phyloP scores from a whole-genome alignment of 2,797 vertebrate genomes.

The Centroberyx gerrardi region DNA sequence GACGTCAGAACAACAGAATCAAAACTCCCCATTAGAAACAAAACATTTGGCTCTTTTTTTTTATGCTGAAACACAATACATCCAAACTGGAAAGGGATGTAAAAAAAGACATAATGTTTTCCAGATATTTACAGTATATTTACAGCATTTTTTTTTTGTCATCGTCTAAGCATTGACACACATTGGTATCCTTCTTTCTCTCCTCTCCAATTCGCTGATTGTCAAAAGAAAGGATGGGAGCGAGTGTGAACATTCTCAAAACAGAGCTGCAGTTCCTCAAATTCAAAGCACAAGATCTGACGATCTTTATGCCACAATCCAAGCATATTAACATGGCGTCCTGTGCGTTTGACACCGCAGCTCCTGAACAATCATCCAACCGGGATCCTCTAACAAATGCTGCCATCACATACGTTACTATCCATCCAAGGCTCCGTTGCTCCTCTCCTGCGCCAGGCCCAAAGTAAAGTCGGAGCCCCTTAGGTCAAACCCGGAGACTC shows the following conservation, averaged over 20 bases:
- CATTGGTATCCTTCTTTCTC: constrained; percentile 80
- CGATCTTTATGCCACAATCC: constrained; percentile 58
- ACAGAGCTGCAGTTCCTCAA: constrained; percentile 67
- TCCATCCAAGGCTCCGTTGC: constrained; percentile 76
- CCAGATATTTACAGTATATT: constrained; percentile 84
- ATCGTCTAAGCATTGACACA: constrained; percentile 77
- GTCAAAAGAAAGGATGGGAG: constrained; percentile 85
- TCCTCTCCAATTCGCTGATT: constrained; percentile 80
- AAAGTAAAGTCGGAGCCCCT: constrained; percentile 84
- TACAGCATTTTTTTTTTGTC: constrained; percentile 77
- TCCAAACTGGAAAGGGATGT: constrained; percentile 83
- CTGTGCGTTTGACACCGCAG: constrained; percentile 65
- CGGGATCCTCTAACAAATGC: constrained; percentile 70
- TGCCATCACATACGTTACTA: constrained; percentile 62
- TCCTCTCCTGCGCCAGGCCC: constrained; percentile 81
- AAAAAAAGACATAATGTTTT: constrained; percentile 84
- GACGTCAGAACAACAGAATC: constrained; percentile 79
- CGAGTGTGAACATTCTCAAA: constrained; percentile 79
- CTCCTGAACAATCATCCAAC: constrained; percentile 77
- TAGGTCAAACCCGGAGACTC: constrained; percentile 83
- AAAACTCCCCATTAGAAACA: constrained; percentile 75
- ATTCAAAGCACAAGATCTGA: constrained; percentile 41
- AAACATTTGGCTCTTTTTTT: constrained; percentile 76
- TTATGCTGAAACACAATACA: constrained; percentile 76
- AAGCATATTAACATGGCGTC: constrained; percentile 61